phyloP scores from a whole-genome alignment of 2,797 vertebrate genomes.

The Menidia menidia region DNA sequence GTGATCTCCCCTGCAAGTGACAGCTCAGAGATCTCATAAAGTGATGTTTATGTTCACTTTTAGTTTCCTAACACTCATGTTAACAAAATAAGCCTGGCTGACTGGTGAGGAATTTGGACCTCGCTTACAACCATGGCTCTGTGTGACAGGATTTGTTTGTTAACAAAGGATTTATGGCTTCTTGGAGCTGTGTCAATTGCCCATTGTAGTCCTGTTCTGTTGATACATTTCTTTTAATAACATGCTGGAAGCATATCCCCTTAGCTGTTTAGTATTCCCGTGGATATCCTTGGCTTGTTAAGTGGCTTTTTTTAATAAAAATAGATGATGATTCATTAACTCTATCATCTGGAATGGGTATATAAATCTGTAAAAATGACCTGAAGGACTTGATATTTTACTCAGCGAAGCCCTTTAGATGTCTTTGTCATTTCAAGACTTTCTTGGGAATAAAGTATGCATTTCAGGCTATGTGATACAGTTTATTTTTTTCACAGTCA shows the following conservation, averaged over 20 bases:
- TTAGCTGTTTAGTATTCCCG: constrained; percentile 49
- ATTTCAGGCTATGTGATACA: not conserved
- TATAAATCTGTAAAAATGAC: constrained; percentile 52
- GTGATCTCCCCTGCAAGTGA: constrained; percentile 67
- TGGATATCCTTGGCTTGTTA: constrained; percentile 49
- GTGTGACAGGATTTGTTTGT: constrained; percentile 68
- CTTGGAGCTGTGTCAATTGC: constrained; percentile 77
- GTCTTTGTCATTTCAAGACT: not conserved
- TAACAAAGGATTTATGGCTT: constrained; percentile 80
- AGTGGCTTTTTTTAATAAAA: constrained; percentile 69
- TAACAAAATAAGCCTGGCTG: constrained; percentile 70
- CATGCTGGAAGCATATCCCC: constrained; percentile 57
- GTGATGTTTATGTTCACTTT: constrained; percentile 74
- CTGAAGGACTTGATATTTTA: constrained; percentile 13
- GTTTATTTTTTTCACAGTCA: not conserved
- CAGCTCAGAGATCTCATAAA: constrained; percentile 70
- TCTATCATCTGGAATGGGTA: constrained; percentile 37
- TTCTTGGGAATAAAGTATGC: not conserved
- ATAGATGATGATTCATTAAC: constrained; percentile 52
- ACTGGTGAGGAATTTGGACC: constrained; percentile 77
- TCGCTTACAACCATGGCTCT: constrained; percentile 55
- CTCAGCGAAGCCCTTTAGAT: not conserved
- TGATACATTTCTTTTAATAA: constrained; percentile 75
- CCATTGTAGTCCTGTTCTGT: constrained; percentile 63
- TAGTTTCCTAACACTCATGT: constrained; percentile 59